Percentiles rank a stretch among this genome's conserved stretches.
Evolutionary conservation across 2,113 vertebrate genomes (phyloP).

Genomic region (Eulacestoma nigropectus): DNA sequence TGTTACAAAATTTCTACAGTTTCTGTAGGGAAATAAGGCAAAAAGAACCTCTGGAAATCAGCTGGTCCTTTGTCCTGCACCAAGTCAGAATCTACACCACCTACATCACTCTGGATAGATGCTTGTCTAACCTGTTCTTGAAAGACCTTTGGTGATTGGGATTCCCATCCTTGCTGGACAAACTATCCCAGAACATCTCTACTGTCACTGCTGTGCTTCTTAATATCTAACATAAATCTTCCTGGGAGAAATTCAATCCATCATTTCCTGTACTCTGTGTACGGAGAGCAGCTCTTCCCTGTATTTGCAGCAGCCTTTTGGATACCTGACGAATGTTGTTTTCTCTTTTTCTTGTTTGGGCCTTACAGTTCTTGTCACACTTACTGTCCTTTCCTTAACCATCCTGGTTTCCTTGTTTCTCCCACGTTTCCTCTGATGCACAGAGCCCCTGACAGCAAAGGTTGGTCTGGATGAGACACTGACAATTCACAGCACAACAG

Average conservation of each 20-base stretch:
- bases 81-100: background rate
- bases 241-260: background rate
- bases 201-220: background rate
- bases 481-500: background rate
- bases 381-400: background rate
- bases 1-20: background rate
- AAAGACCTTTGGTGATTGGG: background rate
- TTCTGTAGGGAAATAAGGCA: background rate
- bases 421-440: background rate
- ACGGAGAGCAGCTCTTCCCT: background rate
- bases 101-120: background rate
- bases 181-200: background rate
- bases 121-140: background rate
- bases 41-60: background rate
- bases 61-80: background rate
- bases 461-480: background rate
- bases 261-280: background rate
- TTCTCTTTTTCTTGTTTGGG: background rate
- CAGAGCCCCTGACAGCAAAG: background rate
- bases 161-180: background rate
- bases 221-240: background rate
- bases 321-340: background rate
- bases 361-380: background rate
- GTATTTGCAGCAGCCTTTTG: background rate
- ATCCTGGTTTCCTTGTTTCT: background rate